Evolutionary conservation across 1,140 invertebrate species (phyloP).

Genomic region (Coelopa frigida): DNA sequence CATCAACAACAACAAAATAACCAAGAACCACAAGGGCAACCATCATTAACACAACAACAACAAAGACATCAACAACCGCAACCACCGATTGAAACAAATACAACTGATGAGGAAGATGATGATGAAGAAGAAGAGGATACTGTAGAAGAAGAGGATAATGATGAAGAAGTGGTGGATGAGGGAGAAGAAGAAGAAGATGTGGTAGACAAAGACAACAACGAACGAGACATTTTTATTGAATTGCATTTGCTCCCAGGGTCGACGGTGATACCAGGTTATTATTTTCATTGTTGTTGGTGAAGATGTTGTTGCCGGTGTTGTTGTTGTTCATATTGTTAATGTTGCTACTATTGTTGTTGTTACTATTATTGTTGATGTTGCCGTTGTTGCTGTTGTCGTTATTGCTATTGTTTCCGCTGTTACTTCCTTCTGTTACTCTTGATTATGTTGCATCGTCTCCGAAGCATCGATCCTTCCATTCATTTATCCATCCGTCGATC

Average conservation of each 20-base stretch:
- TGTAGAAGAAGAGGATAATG: too few relatives aligned
- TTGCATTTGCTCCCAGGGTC: slow-evolving; percentile 36
- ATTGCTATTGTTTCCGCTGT: background rate
- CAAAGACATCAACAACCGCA: too few relatives aligned
- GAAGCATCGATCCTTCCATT: slow-evolving; percentile 4
- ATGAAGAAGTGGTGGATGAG: too few relatives aligned
- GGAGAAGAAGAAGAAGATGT: too few relatives aligned
- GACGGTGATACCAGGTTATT: background rate
- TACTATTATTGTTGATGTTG: slow-evolving; percentile 4
- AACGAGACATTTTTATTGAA: slow-evolving; percentile 16
- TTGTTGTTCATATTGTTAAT: slow-evolving; percentile 2
- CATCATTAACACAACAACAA: too few relatives aligned
- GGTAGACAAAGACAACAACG: background rate
- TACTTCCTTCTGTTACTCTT: background rate
- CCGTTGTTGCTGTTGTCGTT: slow-evolving; percentile 11
- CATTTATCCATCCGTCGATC: background rate
- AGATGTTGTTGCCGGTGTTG: slow-evolving; percentile 13
- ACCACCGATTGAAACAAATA: too few relatives aligned
- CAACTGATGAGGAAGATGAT: too few relatives aligned
- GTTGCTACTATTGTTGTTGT: slow-evolving; percentile 1
- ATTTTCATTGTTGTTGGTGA: slow-evolving; percentile 13
- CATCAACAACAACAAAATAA: too few relatives aligned
- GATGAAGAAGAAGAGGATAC: too few relatives aligned
- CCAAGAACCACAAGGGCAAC: too few relatives aligned
- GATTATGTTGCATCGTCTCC: too few relatives aligned